Conservation (phyloP, 2,113 vertebrate species). For the Burhinus bistriatus region DNA sequence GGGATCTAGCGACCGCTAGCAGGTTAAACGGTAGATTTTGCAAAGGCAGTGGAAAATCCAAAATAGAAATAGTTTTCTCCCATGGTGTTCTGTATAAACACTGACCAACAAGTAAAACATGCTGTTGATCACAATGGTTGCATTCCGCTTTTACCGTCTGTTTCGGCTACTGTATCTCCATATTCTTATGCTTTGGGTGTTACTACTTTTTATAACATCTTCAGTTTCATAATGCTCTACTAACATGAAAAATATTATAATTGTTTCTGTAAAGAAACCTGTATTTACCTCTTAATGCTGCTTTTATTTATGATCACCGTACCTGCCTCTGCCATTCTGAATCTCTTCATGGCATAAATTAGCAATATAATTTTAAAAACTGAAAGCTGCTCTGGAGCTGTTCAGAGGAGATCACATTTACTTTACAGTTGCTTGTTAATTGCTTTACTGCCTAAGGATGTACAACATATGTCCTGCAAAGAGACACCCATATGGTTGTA, state of each 20-base stretch:
- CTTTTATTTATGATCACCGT: not conserved
- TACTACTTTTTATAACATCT: not conserved
- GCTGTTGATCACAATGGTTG: not conserved
- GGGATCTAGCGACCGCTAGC: not conserved
- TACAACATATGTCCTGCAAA: conserved; percentile 62
- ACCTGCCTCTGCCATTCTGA: not conserved
- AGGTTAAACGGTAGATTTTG: not conserved
- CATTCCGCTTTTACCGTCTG: not conserved
- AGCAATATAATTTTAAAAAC: conserved; percentile 24
- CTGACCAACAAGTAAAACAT: not conserved
- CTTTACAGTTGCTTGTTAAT: conserved; percentile 58
- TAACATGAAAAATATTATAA: not conserved
- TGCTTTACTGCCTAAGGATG: conserved; percentile 61
- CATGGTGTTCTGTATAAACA: not conserved
- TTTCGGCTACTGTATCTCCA: not conserved
- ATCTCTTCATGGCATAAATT: conserved; percentile 13
- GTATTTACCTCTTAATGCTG: not conserved
- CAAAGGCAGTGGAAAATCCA: not conserved
- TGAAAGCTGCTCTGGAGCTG: conserved; percentile 24
- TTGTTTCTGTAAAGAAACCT: not conserved
- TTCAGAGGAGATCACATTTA: conserved; percentile 50
- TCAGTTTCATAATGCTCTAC: not conserved
- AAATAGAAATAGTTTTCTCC: not conserved
- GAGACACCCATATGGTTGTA: conserved; percentile 51
- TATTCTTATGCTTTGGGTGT: not conserved